Conservation (phyloP, 35 echinoderm and acorn worm genomes). For the Heliocidaris tuberculata region DNA sequence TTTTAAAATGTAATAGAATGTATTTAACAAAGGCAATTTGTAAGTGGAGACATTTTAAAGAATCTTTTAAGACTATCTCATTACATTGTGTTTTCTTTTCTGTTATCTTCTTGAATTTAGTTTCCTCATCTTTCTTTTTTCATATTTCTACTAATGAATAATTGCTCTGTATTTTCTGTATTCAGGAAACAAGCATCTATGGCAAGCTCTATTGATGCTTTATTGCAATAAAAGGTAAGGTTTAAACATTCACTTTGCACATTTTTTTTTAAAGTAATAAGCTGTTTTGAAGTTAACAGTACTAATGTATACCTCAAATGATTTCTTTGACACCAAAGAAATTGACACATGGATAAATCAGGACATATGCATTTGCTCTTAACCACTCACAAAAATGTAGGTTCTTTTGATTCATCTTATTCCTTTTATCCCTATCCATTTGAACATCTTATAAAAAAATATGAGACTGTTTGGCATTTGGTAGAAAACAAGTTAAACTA, state of each 20-base stretch:
- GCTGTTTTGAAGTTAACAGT: too few species aligned
- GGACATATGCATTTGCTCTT: too few species aligned
- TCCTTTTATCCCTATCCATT: too few species aligned
- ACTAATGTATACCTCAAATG: too few species aligned
- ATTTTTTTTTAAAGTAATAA: not conserved
- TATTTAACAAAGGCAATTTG: not conserved
- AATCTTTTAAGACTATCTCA: not conserved
- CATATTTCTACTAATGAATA: not conserved
- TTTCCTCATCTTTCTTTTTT: not conserved
- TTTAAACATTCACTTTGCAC: not conserved
- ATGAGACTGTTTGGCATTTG: too few species aligned
- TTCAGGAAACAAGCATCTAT: conserved; percentile 53
- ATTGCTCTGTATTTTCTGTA: not conserved
- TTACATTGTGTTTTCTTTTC: not conserved
- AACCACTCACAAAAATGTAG: too few species aligned
- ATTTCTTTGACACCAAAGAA: too few species aligned
- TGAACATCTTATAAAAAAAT: too few species aligned
- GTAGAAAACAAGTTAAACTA: too few species aligned
- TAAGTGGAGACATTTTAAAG: not conserved
- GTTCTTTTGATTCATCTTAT: too few species aligned
- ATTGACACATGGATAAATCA: too few species aligned
- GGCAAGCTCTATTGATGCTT: conserved; percentile 52
- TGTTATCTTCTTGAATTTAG: not conserved
- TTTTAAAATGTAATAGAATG: too few species aligned
- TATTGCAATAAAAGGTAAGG: conserved; percentile 41